phyloP scores from a whole-genome alignment of 1,140 invertebrate genomes.

The Drosophila mauritiana region DNA sequence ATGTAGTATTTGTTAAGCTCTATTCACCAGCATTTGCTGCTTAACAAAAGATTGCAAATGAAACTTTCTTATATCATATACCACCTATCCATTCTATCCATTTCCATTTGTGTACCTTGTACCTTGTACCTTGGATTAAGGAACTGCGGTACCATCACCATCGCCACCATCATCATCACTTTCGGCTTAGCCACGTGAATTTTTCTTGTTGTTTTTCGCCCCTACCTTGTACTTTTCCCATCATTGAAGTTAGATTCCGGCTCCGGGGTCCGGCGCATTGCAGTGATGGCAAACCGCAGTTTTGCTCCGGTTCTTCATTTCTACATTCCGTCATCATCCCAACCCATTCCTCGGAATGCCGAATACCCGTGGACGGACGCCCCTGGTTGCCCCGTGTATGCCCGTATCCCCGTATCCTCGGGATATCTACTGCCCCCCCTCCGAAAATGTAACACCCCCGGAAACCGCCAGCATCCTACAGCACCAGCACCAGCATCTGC shows the following conservation, averaged over 20 bases:
- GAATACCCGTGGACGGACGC: too few species aligned
- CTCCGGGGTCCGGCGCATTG: slow-evolving; percentile 56
- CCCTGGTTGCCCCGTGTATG: background rate
- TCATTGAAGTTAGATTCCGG: slow-evolving; percentile 30
- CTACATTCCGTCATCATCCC: slow-evolving; percentile 4
- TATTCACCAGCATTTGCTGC: too few species aligned
- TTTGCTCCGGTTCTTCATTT: slow-evolving; percentile 28
- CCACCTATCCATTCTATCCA: too few species aligned
- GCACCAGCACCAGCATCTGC: slow-evolving; percentile 34
- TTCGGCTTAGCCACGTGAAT: slow-evolving; percentile 2
- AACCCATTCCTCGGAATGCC: background rate
- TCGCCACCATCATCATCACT: background rate
- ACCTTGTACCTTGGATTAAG: background rate
- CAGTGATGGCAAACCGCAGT: slow-evolving; percentile 48
- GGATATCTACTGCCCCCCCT: background rate
- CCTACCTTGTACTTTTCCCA: slow-evolving; percentile 30
- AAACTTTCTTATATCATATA: too few species aligned
- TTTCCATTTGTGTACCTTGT: background rate
- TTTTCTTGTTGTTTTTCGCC: background rate
- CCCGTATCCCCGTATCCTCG: background rate
- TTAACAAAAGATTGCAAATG: too few species aligned
- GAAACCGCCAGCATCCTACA: slow-evolving; percentile 7
- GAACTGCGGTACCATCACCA: background rate
- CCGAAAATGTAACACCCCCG: background rate
- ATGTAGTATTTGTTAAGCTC: too few species aligned